phyloP scores from a whole-genome alignment of 2,888 invertebrate genomes.

The Cylloceria caligata region DNA sequence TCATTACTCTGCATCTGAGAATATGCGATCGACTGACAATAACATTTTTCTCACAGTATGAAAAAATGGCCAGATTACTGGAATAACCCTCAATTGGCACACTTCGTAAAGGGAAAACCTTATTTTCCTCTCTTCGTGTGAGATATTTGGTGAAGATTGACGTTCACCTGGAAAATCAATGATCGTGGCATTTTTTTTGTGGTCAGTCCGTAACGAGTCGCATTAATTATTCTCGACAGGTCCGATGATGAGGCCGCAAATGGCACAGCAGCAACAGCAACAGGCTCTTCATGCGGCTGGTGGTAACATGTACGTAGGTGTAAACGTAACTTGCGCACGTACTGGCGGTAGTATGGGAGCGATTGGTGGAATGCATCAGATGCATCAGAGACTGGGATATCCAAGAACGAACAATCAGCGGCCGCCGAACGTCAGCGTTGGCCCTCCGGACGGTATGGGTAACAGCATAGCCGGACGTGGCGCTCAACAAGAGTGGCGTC shows the following conservation, averaged over 20 bases:
- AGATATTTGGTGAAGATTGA: neutral
- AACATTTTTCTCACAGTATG: too few species aligned
- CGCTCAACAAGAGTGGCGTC: conserved; percentile 86
- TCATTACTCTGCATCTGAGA: too few species aligned
- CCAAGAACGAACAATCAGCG: conserved; percentile 86
- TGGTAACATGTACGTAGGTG: conserved; percentile 84
- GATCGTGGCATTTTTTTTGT: neutral
- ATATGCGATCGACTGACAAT: too few species aligned
- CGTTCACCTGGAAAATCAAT: neutral
- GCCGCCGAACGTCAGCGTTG: conserved; percentile 87
- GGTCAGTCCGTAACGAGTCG: conserved; percentile 34
- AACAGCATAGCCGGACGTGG: conserved; percentile 86
- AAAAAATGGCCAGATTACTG: too few species aligned
- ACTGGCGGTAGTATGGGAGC: conserved; percentile 82
- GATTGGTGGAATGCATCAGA: conserved; percentile 83
- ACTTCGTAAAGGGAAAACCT: too few species aligned
- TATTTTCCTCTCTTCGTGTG: neutral
- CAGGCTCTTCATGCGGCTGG: conserved; percentile 83
- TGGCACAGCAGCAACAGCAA: conserved; percentile 87
- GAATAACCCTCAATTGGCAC: too few species aligned
- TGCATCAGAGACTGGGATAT: conserved; percentile 83
- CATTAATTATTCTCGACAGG: conserved; percentile 81
- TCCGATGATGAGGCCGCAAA: conserved; percentile 89
- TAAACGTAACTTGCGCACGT: conserved; percentile 66
- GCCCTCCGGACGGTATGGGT: conserved; percentile 86